Base-by-base conservation (phyloP, 2,888 invertebrate species). In the Amphipoea lucens region DNA sequence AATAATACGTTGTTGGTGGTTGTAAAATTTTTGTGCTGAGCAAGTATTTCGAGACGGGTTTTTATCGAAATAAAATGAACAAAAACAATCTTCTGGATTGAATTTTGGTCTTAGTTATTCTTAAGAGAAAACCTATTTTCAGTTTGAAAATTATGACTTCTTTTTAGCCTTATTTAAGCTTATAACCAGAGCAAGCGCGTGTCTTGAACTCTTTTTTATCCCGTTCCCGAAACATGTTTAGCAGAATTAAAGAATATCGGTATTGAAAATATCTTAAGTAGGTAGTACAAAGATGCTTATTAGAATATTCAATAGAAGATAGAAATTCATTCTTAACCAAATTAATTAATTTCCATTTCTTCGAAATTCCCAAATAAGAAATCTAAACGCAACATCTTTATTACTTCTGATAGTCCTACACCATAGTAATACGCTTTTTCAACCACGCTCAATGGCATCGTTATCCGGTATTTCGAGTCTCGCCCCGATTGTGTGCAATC, bases 401-500 rank as follows among this genome's bases (percentile, higher is more conserved):
- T 11, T 36, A 60, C 40, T 57, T 81, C 48, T 42, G 54, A 76
- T 54, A 66, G 23, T 62, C 45, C 66, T 57, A 71, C n/a, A 36
- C 29, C 42, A 45, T 72, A 68, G 6, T 63, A 48, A 72, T 69
- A 67, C 62, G 67, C 63, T 80, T 71, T 67, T 78, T 67, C 62
- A 62, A 73, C 65, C 29, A 7, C 70, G 45, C 23, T 81, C 66
- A 82, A 81, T 79, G 67, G 74, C 74, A 60, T 79, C 84, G 80
- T 88, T 83, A 87, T 80, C 74, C 78, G 79, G 66, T 74, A 75
- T 81, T 89, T 77, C 65, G 62, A 62, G 54, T 69, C 76, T 73
- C 75, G 17, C 14, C 77, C 69, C 73, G 67, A 72, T 73, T 78
- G 85, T 87, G 79, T 66, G 77, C 86, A 86, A 89, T 84, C 83